Evolutionary conservation across 1,140 invertebrate species (phyloP).

Genomic region (Anagrus nilaparvatae): DNA sequence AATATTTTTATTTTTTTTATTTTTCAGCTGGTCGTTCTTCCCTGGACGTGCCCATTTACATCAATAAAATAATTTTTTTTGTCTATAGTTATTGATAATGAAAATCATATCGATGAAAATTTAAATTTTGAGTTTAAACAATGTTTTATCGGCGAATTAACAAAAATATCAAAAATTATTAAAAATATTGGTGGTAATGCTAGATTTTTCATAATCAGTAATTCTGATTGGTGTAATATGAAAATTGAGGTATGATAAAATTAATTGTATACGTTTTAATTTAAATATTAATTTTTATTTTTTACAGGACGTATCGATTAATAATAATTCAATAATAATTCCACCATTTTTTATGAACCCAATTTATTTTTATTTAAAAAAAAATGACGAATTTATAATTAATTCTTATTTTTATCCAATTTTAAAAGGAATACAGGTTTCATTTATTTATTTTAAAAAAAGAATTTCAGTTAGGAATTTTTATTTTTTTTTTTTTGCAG

Average conservation of each 20-base stretch:
- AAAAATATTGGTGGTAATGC: conserved; percentile 28
- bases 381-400: conserved; percentile 21
- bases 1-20: too few species aligned
- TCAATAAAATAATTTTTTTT: too few species aligned
- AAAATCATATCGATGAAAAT: too few species aligned
- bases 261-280: too few species aligned
- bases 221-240: conserved; percentile 30
- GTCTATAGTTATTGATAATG: too few species aligned
- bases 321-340: conserved; percentile 20
- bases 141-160: conserved; percentile 27
- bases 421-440: conserved; percentile 25
- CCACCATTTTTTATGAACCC: conserved; percentile 24
- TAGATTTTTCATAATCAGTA: conserved; percentile 32
- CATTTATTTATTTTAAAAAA: too few species aligned
- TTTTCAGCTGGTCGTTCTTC: too few species aligned
- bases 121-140: conserved; percentile 26
- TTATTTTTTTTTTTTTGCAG: neutral
- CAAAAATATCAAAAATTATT: conserved; percentile 17
- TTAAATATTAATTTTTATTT: conserved; percentile 10
- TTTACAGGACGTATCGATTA: conserved; percentile 19
- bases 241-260: conserved; percentile 25
- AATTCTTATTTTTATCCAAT: conserved; percentile 23
- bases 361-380: conserved; percentile 24
- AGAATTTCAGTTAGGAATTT: neutral
- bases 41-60: too few species aligned